Base-by-base conservation (phyloP, 2,888 invertebrate genomes). In the Pandemis corylana region DNA sequence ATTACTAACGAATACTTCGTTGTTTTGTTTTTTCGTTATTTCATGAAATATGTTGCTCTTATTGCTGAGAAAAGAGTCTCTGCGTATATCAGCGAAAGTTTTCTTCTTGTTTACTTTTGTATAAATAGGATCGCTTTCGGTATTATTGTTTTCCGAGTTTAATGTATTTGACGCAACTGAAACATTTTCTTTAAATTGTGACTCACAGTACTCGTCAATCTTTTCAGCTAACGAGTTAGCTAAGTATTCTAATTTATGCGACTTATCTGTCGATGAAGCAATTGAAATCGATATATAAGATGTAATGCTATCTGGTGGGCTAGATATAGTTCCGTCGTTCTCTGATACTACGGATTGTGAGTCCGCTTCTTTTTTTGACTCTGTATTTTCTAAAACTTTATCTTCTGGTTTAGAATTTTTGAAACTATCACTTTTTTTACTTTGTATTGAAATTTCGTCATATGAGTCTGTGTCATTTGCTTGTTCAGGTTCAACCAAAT, bases 251-350 rank as follows among this genome's bases (percentile, higher is more conserved):
- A 95, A 84, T 82, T 94, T 94, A 77, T 94, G 90, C 4, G 94
- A 92, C 79, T 92, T 94, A 62, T 94, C 94, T 12, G 87, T 86
- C 46, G 94, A 94, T n/a, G 94, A 94, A 70, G 93, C 93, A 41
- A 94, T 93, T 41, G 94, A 94, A 79, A 94, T 93, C 6, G 95
- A 94, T 81, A 94, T 92, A 76, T 95, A 95, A n/a, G 95, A 95
- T 46, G 94, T 94, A 74, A 94, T 93, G 78, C 95, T 95, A 76
- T 94, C 94, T 56, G 93, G 90, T 49, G 90, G 92, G 78, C 94
- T 94, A 65, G 94, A 94, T 79, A 93, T 87, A 76, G 90, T 92
- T 81, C 90, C 94, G 85, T 94, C 93, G 88, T 94, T 93, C 85
- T 95, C 94, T 53, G 94, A 94, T 65, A 88, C 84, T 81, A 93